Evolutionary conservation across 2,797 vertebrate species (phyloP), one percentile per base, ranked within the genome.

Genomic region (Diplodus sargus): DNA sequence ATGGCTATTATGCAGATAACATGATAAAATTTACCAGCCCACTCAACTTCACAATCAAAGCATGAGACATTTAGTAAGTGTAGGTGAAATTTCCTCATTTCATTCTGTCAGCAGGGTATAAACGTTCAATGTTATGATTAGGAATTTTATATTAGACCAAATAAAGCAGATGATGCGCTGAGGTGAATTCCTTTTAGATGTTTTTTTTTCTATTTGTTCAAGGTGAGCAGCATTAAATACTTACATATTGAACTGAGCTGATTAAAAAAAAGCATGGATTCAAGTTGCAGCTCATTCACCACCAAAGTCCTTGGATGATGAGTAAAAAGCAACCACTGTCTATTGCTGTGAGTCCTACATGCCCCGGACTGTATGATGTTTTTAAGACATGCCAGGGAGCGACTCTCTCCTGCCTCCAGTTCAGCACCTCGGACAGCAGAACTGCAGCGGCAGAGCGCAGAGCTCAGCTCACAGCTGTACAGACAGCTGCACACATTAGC

Each of bases 341-440:
- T 30, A 8, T 13, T 34, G 11, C 34, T 56, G 45, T 43, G 30
- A 25, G 3, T 42, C 17, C 20, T 20, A 3, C 28, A 16, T 34
- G 39, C 43, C 28, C 9, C 2, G 11, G 34, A 14, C 39, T 65
- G 5, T 53, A 39, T 67, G 11, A 6, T 4, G 5, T 58, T 25
- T 67, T 34, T 8, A 34, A 34, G 9, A 34, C 34, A 34, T 34
- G 34, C 34, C 47, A 45, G 53, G n/a, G 6, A 72, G 45, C 8
- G 28, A 30, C 7, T 47, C 42, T 58, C 54, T 48, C 10, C 45
- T 52, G 39, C 47, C 48, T 54, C 25, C n/a, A 49, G 20, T 77
- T 74, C 82, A 88, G 77, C 61, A 78, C 61, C 62, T 59, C 0
- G 49, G 72, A 85, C 47, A 83, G 74, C 76, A 74, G 45, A 34